Percentiles rank a stretch among this genome's conserved stretches.
These are phyloP conservation scores for Petrosia ficiformis DNA, from an alignment of 37 sponge, comb jelly and placozoan species.

Conservation along the genomic window DNA sequence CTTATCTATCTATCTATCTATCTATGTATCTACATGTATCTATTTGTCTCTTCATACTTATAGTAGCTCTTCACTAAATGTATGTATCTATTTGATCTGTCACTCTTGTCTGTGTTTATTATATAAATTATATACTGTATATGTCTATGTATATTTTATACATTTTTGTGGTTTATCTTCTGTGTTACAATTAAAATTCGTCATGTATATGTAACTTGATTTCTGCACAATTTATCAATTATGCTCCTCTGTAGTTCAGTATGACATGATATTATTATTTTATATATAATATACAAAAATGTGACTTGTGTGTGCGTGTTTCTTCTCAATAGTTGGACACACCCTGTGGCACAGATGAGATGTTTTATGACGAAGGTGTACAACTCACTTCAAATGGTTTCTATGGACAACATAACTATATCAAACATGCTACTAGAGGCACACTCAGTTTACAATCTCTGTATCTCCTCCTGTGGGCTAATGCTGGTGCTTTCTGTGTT, in stretches of 20 bases:
- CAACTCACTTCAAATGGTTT: conserved; percentile 73
- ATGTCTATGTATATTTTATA: background rate
- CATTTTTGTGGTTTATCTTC: background rate
- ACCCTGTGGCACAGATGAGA: conserved; percentile 10
- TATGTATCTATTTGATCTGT: no score
- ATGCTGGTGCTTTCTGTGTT: conserved; percentile 71
- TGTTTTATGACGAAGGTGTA: conserved; percentile 74
- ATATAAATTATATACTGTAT: background rate
- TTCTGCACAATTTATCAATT: no score
- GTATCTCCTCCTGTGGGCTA: conserved; percentile 78
- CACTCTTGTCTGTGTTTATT: no score
- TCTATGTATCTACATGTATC: no score
- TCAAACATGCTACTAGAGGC: conserved; percentile 61
- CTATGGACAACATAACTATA: conserved; percentile 74
- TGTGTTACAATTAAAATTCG: background rate
- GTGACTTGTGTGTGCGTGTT: background rate
- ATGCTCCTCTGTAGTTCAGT: background rate
- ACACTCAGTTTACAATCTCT: conserved; percentile 78
- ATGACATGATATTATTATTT: background rate
- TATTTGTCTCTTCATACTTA: no score
- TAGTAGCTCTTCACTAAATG: no score
- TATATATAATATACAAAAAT: background rate
- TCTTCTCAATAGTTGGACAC: conserved; percentile 2
- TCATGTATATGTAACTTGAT: background rate
- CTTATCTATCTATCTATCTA: no score